Evolutionary conservation across 2,797 vertebrate species (phyloP), one percentile per base, ranked within the genome.

Genomic region (Naso thynnoides): DNA sequence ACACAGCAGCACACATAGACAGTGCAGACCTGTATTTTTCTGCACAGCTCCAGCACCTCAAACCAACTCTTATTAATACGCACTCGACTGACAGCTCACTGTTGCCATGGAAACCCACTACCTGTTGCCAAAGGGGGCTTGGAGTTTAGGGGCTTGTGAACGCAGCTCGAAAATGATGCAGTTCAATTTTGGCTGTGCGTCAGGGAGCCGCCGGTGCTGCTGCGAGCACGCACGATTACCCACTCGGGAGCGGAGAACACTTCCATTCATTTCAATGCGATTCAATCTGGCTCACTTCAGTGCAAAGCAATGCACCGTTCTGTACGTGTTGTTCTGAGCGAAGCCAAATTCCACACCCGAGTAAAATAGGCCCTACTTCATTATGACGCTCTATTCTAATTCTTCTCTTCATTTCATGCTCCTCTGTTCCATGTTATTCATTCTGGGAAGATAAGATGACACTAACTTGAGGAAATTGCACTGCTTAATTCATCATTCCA

Each of bases 51-150:
- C 70, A 42, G 70, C 83, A 66, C 48, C 71, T 78, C 78, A 75
- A 65, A 53, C 62, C 65, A 15, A n/a, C 76, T 72, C 82, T 91
- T 86, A 79, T 89, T 90, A 89, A 82, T 83, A 86, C 85, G 62
- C 73, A 63, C 74, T 65, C 57, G 31, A 79, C 79, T 87, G 89
- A 89, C 82, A 75, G 84, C 73, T 75, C 67, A 0, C 89, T 76
- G 90, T 93, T 90, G 85, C 91, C 85, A 88, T 91, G 88, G 86
- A 59, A 23, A 92, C 87, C 73, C 64, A 59, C 62, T 88, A 90
- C 90, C 89, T 92, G 90, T 90, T 91, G 88, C 86, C 82, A 75
- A 72, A 6, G 50, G 66, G 62, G n/a, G 59, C 59, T 15, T 53
- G 36, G 63, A 70, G 76, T 70, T 69, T 47, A 14, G 39, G 39